Percentiles rank a stretch among this genome's conserved stretches.
Evolutionary conservation across 2,888 invertebrate species (phyloP).

Genomic region (Nomada ruficornis): DNA sequence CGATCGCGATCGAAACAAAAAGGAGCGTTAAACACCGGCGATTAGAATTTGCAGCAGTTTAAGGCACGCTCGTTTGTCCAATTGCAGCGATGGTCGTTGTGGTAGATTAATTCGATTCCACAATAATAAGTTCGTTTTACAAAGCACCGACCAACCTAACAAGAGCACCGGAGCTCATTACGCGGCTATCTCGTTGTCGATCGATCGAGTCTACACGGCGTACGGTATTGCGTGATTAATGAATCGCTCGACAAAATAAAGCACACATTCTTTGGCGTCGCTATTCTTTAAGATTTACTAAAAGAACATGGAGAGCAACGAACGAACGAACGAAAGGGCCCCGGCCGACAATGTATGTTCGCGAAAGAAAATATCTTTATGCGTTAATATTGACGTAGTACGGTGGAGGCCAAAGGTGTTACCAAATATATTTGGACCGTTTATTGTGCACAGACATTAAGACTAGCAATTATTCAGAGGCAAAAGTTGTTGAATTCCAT

Average conservation of each 20-base stretch:
- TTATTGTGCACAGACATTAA: too few relatives aligned
- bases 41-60: constrained; percentile 2
- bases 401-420: too few relatives aligned
- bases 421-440: too few relatives aligned
- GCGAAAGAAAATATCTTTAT: constrained; percentile 14
- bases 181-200: constrained; percentile 79
- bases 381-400: neutral
- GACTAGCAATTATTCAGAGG: too few relatives aligned
- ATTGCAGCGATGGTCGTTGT: constrained; percentile 22
- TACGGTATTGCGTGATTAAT: constrained; percentile 80
- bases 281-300: constrained; percentile 62
- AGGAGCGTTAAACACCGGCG: neutral
- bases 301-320: constrained; percentile 53
- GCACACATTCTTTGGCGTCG: constrained; percentile 54
- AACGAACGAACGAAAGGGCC: neutral
- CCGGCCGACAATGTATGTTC: neutral
- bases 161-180: constrained; percentile 77
- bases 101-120: constrained; percentile 54
- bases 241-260: constrained; percentile 72
- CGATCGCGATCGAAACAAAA: neutral
- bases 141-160: constrained; percentile 57
- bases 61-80: constrained; percentile 19
- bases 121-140: constrained; percentile 66
- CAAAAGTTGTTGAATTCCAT: too few relatives aligned
- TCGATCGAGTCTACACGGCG: constrained; percentile 78